Evolutionary conservation across 2,113 vertebrate species (phyloP), one percentile per base, ranked within the genome.

Genomic region (Oreochromis tanganicae): DNA sequence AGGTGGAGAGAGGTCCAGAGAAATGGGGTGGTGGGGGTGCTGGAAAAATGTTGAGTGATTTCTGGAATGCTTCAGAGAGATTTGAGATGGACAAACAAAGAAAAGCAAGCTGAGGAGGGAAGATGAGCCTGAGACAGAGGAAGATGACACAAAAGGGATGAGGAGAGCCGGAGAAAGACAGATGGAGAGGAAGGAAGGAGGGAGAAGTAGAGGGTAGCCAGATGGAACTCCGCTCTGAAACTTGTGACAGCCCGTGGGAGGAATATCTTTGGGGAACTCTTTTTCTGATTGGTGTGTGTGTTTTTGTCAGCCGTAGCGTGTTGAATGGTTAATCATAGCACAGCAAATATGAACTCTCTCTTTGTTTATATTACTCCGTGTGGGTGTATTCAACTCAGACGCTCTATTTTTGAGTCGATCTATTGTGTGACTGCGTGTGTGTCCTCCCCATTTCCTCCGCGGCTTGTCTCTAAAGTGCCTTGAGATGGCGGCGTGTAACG

Each of bases 161-260:
- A 66, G 32, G 66, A 71, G 80, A 14, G 80, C 81, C 73, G 82
- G 84, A 90, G 86, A 80, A 34, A 86, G 89, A 92, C 84, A 90
- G 91, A 93, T 80, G 83, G 86, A 86, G 78, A 54, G 13, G 73
- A 80, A 55, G 80, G 80, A 85, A 54, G 82, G 84, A 80, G 75
- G 80, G 85, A 68, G 80, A 57, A 50, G 75, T 79, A 80, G 79
- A 88, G 55, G 63, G 85, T 8, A 50, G 61, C 87, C 93, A 93
- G 88, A 91, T 94, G 92, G 93, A 92, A 78, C 82, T 84, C 52
- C 13, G 34, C 79, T 56, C 82, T 80, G 50, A 75, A 86, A 92
- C 81, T 90, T 91, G 32, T 90, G 88, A 92, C 90, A 91, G 90
- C 85, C 80, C 8, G 86, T 90, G 88, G 93, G 89, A 94, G 90